Percentiles rank a stretch among this genome's conserved stretches.
Evolutionary conservation across 1,140 invertebrate species (phyloP).

Genomic region (Philotrypesis tridentata): DNA sequence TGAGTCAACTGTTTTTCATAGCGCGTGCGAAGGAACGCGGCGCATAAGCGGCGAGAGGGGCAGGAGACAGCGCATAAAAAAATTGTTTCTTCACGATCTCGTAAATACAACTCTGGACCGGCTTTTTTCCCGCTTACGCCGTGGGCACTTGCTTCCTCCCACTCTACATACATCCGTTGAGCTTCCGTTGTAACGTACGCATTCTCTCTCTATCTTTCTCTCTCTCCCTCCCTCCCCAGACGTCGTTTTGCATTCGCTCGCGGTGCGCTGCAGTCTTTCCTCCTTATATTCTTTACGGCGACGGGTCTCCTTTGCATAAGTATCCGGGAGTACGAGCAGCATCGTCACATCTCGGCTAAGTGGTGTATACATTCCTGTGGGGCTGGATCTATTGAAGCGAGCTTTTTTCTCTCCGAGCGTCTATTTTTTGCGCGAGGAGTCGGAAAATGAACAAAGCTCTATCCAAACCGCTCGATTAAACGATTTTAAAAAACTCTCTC

Average conservation of each 20-base stretch:
- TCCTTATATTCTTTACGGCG: constrained; percentile 7
- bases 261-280: background rate
- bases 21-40: background rate
- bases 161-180: background rate
- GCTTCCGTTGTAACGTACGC: constrained; percentile 5
- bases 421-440: no score
- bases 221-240: background rate
- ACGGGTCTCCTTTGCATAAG: constrained; percentile 29
- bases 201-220: no score
- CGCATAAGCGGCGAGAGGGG: no score
- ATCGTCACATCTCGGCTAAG: background rate
- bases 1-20: background rate
- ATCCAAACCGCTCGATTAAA: no score
- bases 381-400: background rate
- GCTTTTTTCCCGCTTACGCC: background rate
- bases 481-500: no score
- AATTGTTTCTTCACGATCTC: background rate
- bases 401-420: no score
- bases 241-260: constrained; percentile 7
- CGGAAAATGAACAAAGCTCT: background rate
- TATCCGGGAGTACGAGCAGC: background rate
- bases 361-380: background rate
- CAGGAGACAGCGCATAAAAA: background rate
- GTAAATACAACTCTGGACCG: constrained; percentile 1
- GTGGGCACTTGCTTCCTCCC: background rate